A percentile compares a stretch with the other conserved stretches of the same genome.
Evolutionary conservation across 2,888 invertebrate genomes (phyloP).

Genomic region (Pyrrhia umbra): DNA sequence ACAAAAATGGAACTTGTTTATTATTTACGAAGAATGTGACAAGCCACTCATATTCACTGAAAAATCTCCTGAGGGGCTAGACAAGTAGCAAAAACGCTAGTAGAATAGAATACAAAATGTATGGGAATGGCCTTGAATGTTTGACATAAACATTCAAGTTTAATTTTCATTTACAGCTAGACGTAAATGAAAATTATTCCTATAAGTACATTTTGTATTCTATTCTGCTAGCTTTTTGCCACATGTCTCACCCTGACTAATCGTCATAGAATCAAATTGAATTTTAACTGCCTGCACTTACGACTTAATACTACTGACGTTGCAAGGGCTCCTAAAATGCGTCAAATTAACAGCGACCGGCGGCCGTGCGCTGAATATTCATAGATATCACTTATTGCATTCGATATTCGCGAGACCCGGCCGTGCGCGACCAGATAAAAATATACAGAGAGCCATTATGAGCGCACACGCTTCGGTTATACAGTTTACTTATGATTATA

Average conservation of each 20-base stretch:
- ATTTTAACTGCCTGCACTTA: not conserved
- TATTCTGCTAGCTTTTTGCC: too few species aligned
- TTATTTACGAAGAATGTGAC: not conserved
- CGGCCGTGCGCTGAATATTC: slow-evolving; percentile 65
- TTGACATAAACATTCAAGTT: too few species aligned
- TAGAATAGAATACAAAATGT: too few species aligned
- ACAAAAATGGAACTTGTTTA: not conserved
- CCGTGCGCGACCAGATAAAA: slow-evolving; percentile 27
- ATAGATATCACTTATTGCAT: slow-evolving; percentile 57
- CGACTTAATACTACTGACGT: not conserved
- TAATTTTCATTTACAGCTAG: too few species aligned
- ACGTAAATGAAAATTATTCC: too few species aligned
- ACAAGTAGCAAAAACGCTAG: too few species aligned
- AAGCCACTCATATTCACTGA: not conserved
- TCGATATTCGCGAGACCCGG: slow-evolving; percentile 34
- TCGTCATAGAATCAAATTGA: not conserved
- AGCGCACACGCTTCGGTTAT: slow-evolving; percentile 10
- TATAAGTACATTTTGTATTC: too few species aligned
- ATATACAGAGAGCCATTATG: slow-evolving; percentile 31
- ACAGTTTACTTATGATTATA: slow-evolving; percentile 5
- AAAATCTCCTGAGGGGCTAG: not conserved
- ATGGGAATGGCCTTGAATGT: too few species aligned
- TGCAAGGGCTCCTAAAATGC: slow-evolving; percentile 32
- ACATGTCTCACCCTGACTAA: too few species aligned
- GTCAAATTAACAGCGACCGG: slow-evolving; percentile 47